Conservation (phyloP, 1,140 invertebrate species). For the Medauroidea extradentata region DNA sequence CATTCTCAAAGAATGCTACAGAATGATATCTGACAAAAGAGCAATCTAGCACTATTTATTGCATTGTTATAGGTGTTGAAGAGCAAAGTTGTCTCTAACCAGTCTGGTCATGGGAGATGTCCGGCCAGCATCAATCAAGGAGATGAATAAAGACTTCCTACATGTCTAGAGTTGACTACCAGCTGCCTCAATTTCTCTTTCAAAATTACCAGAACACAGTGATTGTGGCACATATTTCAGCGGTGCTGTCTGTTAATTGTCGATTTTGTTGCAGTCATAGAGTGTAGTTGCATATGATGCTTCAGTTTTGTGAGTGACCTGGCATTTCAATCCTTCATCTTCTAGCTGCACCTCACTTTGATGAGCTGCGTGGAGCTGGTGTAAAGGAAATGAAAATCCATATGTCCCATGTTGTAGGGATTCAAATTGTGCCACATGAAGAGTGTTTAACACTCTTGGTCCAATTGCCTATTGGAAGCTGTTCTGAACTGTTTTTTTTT, state of each 20-base stretch:
- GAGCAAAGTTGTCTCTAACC: constrained; percentile 6
- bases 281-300: too few species aligned
- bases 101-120: constrained; percentile 26
- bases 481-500: constrained; percentile 32
- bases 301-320: constrained; percentile 17
- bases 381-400: constrained; percentile 28
- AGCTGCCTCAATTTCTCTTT: constrained; percentile 29
- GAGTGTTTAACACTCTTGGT: constrained; percentile 27
- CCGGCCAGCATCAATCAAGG: constrained; percentile 17
- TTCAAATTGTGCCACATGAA: constrained; percentile 31
- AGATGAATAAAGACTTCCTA: too few species aligned
- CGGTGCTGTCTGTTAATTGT: neutral
- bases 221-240: constrained; percentile 2
- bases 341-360: constrained; percentile 28
- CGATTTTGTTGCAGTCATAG: too few species aligned
- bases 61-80: constrained; percentile 33
- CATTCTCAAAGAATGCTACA: constrained; percentile 28
- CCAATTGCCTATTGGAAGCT: constrained; percentile 31
- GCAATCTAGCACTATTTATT: constrained; percentile 20
- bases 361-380: constrained; percentile 30
- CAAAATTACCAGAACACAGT: constrained; percentile 6
- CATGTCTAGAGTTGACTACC: constrained; percentile 24
- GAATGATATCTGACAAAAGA: constrained; percentile 26
- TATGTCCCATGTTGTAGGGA: too few species aligned
- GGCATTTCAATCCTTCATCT: constrained; percentile 33